Evolutionary conservation across 2,113 vertebrate species (phyloP).

Genomic region (Sprattus sprattus): DNA sequence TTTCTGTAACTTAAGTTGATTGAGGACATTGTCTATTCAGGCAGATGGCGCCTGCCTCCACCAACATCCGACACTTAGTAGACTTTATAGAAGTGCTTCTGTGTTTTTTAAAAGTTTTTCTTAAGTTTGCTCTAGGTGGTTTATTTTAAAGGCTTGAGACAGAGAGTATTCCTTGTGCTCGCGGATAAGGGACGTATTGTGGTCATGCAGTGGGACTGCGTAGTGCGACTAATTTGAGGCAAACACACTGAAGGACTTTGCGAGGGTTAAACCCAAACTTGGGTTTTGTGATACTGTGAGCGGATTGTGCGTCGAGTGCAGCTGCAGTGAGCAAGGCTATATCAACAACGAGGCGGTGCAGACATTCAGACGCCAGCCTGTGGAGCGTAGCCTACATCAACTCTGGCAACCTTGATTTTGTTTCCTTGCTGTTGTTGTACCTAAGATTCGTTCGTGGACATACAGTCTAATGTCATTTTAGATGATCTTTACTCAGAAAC

Average conservation of each 20-base stretch:
- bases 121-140: constrained; percentile 5
- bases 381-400: constrained; percentile 71
- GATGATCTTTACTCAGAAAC: neutral
- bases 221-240: constrained; percentile 13
- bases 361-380: constrained; percentile 84
- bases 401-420: constrained; percentile 77
- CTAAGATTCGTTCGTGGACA: neutral
- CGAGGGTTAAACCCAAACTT: constrained; percentile 11
- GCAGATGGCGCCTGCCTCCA: neutral
- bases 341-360: constrained; percentile 77
- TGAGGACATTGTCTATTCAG: neutral
- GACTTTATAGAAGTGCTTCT: neutral
- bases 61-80: neutral
- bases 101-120: neutral
- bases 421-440: constrained; percentile 61
- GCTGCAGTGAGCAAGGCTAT: constrained; percentile 72
- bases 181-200: constrained; percentile 6
- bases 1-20: neutral
- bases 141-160: neutral
- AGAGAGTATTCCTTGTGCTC: constrained; percentile 8
- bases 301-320: constrained; percentile 68
- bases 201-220: neutral
- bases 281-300: constrained; percentile 67
- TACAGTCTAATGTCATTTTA: neutral
- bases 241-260: neutral